A percentile compares a stretch with the other conserved stretches of the same genome.
phyloP scores from a whole-genome alignment of 2,113 vertebrate species.

The Tringa solitaria region DNA sequence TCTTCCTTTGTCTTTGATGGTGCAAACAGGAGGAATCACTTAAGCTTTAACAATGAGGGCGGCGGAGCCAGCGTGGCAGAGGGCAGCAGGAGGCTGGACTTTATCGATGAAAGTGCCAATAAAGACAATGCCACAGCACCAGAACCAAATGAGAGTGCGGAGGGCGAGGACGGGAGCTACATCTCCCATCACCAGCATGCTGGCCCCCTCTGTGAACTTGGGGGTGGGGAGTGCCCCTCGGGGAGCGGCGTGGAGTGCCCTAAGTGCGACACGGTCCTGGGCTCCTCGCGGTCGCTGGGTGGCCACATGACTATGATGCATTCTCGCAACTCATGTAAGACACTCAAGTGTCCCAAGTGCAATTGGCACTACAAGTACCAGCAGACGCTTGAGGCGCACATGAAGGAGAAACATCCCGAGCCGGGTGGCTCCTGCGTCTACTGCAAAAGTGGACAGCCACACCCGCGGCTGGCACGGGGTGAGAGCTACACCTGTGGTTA shows the following conservation, averaged over 20 bases:
- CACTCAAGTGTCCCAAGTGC: conserved; percentile 99
- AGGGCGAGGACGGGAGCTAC: conserved; percentile 91
- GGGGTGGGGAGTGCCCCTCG: conserved; percentile 90
- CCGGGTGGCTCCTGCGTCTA: conserved; percentile 91
- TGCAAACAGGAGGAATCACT: conserved; percentile 90
- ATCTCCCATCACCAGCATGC: conserved; percentile 82
- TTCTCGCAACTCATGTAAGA: conserved; percentile 99
- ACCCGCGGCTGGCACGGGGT: conserved; percentile 94
- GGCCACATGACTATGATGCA: conserved; percentile 99
- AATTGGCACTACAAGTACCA: conserved; percentile 99
- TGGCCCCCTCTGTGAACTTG: conserved; percentile 90
- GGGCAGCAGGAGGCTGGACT: conserved; percentile 89
- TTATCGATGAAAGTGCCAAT: conserved; percentile 98
- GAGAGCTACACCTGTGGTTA: conserved; percentile 99
- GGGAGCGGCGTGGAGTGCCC: conserved; percentile 97
- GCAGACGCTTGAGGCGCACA: conserved; percentile 99
- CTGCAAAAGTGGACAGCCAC: conserved; percentile 95
- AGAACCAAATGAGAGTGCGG: conserved; percentile 98
- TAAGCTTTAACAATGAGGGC: conserved; percentile 99
- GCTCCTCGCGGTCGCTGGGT: conserved; percentile 95
- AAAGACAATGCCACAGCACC: conserved; percentile 98
- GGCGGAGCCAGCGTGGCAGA: conserved; percentile 85
- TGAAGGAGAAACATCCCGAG: conserved; percentile 99
- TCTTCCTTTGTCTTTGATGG: conserved; percentile 92
- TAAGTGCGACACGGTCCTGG: conserved; percentile 96